Evolutionary conservation across 2,888 invertebrate species (phyloP).

Genomic region (Polyommatus iphigenia): DNA sequence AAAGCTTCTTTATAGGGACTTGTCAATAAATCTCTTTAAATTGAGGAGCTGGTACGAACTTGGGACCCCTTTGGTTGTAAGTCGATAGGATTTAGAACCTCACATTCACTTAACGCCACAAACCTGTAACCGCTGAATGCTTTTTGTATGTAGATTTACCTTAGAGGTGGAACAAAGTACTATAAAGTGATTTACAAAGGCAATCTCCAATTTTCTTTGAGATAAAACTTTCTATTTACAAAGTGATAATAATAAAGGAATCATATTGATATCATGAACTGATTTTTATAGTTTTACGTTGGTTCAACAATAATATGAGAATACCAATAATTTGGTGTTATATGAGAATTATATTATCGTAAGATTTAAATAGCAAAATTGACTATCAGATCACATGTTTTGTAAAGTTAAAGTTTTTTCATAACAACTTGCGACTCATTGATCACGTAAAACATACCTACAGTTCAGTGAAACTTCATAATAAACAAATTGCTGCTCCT

Average conservation of each 20-base stretch:
- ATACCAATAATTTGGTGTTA: no score
- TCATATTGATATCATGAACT: no score
- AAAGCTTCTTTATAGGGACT: background rate
- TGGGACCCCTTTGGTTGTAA: background rate
- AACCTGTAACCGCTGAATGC: conserved; percentile 2
- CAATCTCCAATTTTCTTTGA: background rate
- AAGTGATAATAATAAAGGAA: no score
- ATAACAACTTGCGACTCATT: background rate
- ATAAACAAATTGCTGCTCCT: background rate
- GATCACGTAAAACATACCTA: background rate
- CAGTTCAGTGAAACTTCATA: background rate
- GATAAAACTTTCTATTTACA: no score
- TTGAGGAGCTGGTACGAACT: background rate
- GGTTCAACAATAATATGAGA: no score
- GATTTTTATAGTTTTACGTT: no score
- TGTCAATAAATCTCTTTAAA: conserved; percentile 1
- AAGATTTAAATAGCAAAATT: no score
- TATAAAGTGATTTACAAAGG: background rate
- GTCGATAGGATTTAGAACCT: conserved; percentile 15
- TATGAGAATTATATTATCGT: no score
- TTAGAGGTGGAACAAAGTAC: background rate
- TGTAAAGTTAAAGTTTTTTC: background rate
- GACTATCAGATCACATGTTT: background rate
- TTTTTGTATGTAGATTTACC: conserved; percentile 15
- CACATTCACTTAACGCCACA: background rate